Percentiles rank a stretch among this genome's conserved stretches.
These are phyloP conservation scores for Corvus moneduloides DNA, from an alignment of 2,113 vertebrate species.

Conservation along the genomic window DNA sequence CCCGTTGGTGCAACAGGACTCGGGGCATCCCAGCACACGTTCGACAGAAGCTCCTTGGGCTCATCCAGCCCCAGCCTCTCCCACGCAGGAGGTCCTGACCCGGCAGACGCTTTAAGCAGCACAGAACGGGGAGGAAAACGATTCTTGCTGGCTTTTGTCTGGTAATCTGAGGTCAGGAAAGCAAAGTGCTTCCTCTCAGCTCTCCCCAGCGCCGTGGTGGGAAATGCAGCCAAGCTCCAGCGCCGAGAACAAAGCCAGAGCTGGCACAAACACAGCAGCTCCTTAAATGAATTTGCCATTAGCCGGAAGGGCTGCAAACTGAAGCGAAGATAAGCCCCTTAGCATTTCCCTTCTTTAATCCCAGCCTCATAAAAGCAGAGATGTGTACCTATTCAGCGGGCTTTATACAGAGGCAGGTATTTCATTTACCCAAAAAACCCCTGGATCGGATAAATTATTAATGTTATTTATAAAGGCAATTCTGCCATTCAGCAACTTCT, in stretches of 20 bases:
- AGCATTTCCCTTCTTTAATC: conserved; percentile 65
- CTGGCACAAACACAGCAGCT: conserved; percentile 64
- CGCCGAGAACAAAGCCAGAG: conserved; percentile 27
- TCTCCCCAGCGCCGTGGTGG: neutral
- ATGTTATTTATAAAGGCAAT: conserved; percentile 72
- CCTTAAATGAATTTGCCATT: conserved; percentile 66
- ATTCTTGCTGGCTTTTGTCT: conserved; percentile 32
- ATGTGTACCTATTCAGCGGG: conserved; percentile 65
- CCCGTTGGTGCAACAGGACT: neutral
- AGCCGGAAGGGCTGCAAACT: conserved; percentile 68
- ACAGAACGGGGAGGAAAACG: neutral
- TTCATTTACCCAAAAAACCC: conserved; percentile 49
- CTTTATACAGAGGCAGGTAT: conserved; percentile 68
- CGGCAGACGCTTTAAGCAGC: neutral
- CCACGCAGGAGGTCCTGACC: neutral
- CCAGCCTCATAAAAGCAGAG: conserved; percentile 52
- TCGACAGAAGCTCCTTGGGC: neutral
- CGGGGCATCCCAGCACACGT: neutral
- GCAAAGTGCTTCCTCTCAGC: conserved; percentile 40
- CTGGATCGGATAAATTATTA: conserved; percentile 70
- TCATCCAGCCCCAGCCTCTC: neutral
- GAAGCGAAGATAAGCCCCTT: conserved; percentile 69
- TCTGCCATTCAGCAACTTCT: conserved; percentile 71
- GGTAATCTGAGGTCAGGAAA: conserved; percentile 55
- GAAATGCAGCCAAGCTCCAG: conserved; percentile 50